Percentiles rank a stretch among this genome's conserved stretches.
Evolutionary conservation across 1,140 invertebrate genomes (phyloP).

Genomic region (Drosophila subpulchrella): DNA sequence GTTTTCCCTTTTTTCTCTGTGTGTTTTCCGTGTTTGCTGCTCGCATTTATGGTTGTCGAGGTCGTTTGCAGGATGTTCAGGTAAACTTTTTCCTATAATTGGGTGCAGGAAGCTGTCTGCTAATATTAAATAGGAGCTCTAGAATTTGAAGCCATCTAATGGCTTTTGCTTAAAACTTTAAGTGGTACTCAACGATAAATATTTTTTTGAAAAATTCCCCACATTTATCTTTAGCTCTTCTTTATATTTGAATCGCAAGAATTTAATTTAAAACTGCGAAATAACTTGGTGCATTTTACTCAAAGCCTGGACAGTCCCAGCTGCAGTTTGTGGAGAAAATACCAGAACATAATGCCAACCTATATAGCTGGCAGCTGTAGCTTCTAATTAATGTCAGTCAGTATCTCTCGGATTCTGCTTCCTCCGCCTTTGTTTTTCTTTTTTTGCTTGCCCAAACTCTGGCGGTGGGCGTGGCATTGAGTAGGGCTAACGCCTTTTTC

Average conservation of each 20-base stretch:
- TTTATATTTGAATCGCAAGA: neutral
- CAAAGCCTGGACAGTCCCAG: slow-evolving; percentile 2
- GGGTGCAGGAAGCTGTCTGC: neutral
- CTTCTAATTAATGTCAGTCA: slow-evolving; percentile 60
- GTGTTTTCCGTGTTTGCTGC: neutral
- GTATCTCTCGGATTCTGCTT: slow-evolving; percentile 22
- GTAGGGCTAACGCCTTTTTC: slow-evolving; percentile 65
- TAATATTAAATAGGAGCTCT: slow-evolving; percentile 5
- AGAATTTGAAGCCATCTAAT: neutral
- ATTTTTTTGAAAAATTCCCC: neutral
- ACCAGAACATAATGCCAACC: slow-evolving; percentile 43
- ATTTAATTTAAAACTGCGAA: slow-evolving; percentile 1
- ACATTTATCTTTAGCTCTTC: neutral
- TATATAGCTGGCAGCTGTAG: slow-evolving; percentile 60
- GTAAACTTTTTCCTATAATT: slow-evolving; percentile 19
- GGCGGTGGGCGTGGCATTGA: slow-evolving; percentile 11
- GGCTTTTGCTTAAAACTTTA: neutral
- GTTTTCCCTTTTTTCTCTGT: slow-evolving; percentile 27
- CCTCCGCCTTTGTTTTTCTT: neutral
- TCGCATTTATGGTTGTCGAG: neutral
- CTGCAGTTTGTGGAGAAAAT: slow-evolving; percentile 15
- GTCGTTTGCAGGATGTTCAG: slow-evolving; percentile 14
- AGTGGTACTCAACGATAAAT: neutral
- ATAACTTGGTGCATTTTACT: neutral
- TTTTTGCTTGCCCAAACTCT: slow-evolving; percentile 12